A percentile compares a stretch with the other conserved stretches of the same genome.
Conservation (phyloP, 1,140 invertebrate species). For the Coptotermes formosanus region DNA sequence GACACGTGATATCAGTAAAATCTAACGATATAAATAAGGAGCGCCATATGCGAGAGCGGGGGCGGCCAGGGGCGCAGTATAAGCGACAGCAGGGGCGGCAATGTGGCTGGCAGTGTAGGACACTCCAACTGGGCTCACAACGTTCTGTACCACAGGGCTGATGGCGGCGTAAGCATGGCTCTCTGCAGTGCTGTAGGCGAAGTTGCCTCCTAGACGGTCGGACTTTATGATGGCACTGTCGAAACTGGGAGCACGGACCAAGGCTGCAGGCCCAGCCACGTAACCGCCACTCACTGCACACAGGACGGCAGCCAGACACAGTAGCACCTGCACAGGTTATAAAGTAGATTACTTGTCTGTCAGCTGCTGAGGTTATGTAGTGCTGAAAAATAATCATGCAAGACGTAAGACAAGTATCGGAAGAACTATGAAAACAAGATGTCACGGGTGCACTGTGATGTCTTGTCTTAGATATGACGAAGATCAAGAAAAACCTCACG, state of each 20-base stretch:
- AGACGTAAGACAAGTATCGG: too few relatives aligned
- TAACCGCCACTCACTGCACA: constrained; percentile 39
- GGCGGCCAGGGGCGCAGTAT: neutral
- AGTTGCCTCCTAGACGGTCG: constrained; percentile 55
- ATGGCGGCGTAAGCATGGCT: constrained; percentile 53
- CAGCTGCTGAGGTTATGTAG: neutral
- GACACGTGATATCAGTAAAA: neutral
- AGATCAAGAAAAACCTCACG: too few relatives aligned
- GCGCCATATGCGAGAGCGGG: constrained; percentile 30
- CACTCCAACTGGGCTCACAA: constrained; percentile 44
- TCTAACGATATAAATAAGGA: neutral
- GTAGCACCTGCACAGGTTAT: neutral
- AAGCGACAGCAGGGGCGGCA: constrained; percentile 12
- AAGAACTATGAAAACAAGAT: too few relatives aligned
- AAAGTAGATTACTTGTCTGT: neutral
- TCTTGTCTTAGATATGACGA: too few relatives aligned
- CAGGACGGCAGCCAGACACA: constrained; percentile 19
- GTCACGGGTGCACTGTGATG: too few relatives aligned
- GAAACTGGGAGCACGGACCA: constrained; percentile 50
- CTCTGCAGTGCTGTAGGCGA: constrained; percentile 55
- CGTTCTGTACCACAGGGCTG: constrained; percentile 48
- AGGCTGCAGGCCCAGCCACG: constrained; percentile 41
- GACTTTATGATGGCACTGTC: constrained; percentile 55
- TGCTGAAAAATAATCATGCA: neutral
- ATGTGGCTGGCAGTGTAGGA: constrained; percentile 41